Conservation (phyloP, 2,797 vertebrate genomes). For the Staurois parvus region DNA sequence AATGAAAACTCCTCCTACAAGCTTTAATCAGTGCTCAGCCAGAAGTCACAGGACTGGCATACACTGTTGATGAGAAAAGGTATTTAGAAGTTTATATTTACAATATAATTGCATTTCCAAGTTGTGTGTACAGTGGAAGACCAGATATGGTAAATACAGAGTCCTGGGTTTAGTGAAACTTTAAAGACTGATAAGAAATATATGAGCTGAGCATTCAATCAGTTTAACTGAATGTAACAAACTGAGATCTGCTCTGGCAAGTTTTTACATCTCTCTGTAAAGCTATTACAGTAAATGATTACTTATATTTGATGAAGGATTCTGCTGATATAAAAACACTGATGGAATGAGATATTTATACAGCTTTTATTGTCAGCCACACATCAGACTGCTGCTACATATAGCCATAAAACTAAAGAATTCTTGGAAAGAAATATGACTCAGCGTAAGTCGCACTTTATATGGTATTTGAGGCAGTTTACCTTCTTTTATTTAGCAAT, state of each 20-base stretch:
- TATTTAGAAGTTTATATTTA: too few relatives aligned
- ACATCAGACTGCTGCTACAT: slow-evolving; percentile 29
- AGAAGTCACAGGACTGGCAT: too few relatives aligned
- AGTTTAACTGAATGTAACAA: slow-evolving; percentile 30
- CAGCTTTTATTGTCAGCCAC: slow-evolving; percentile 16
- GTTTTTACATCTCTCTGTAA: background rate
- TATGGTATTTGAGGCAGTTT: slow-evolving; percentile 24
- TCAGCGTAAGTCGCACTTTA: background rate
- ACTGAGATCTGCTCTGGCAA: slow-evolving; percentile 1
- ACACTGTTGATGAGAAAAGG: too few relatives aligned
- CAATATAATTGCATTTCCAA: too few relatives aligned
- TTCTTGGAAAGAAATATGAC: slow-evolving; percentile 17
- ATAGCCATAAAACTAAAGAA: slow-evolving; percentile 17
- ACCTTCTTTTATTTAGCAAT: slow-evolving; percentile 31
- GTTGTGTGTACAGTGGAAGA: too few relatives aligned
- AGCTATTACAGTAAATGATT: slow-evolving; percentile 13
- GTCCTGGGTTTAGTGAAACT: too few relatives aligned
- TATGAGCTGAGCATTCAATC: background rate
- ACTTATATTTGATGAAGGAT: slow-evolving; percentile 27
- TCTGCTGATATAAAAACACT: slow-evolving; percentile 34
- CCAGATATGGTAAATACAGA: too few relatives aligned
- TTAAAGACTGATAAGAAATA: background rate
- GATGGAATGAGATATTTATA: slow-evolving; percentile 38
- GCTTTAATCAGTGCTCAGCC: too few relatives aligned
- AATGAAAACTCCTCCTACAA: too few relatives aligned